Base-by-base conservation (phyloP, 2,888 invertebrate species). In the Sphecodes monilicornis region DNA sequence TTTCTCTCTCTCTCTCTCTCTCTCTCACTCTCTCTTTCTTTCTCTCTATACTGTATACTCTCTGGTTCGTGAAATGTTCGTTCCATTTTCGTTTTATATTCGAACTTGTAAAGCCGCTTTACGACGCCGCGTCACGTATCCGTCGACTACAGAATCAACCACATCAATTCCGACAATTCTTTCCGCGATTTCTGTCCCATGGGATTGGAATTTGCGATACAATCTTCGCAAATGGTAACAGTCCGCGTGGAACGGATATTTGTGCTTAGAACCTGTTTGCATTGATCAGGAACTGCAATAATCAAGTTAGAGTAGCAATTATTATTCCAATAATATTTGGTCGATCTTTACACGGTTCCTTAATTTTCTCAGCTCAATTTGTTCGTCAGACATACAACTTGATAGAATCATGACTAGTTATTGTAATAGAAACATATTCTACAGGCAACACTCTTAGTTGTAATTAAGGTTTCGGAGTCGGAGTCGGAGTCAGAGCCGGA, bases 121-220 rank as follows among this genome's bases (percentile, higher is more conserved):
- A 82, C 86, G 81, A 81, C 70, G 72, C 68, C 76, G 41, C 76
- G 79, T 76, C 79, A 80, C 75, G 79, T 70, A 82, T 80, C 29
- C 69, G 69, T n/a, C 43, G 68, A 10, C 41, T 54, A 16, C 26
- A 32, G 29, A 54, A 57, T 39, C 68, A 32, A 46, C 43, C 54
- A 29, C 43, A n/a, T 79, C 68, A 54, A 72, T 79, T 43, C 69
- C 43, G 18, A 16, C 26, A 26, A 43, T 46, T 66, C 46, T 32
- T 77, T 57, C 39, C 66, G 22, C 22, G 32, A n/a, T 29, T 39
- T 66, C 39, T 64, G n/a, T 39, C 18, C 32, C 64, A 10, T 64
- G 32, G 32, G 64, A 64, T 64, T 8, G 32, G 64, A 64, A 64
- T 64, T 64, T 3, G 18, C 29, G 6, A 5, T 3, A 64, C 18